Conservation (phyloP, 2,888 invertebrate genomes). For the Temnothorax rugatulus region DNA sequence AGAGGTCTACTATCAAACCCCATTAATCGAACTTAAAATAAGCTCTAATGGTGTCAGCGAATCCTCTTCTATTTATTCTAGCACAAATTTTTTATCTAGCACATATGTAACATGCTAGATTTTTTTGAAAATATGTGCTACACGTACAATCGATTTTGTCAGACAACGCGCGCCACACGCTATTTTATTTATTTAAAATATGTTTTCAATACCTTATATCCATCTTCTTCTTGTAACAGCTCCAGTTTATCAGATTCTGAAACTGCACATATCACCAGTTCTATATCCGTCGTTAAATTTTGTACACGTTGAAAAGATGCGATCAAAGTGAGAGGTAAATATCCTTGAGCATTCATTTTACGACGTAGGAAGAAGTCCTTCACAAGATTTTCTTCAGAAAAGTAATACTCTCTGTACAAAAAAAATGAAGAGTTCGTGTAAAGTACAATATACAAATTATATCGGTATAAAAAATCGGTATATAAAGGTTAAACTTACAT, state of each 20-base stretch:
- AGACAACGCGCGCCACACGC: background rate
- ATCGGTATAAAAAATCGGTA: conserved; percentile 14
- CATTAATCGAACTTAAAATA: conserved; percentile 78
- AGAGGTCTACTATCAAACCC: conserved; percentile 83
- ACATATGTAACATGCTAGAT: conserved; percentile 54
- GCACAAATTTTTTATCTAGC: conserved; percentile 75
- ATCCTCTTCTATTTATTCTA: conserved; percentile 80
- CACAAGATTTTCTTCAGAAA: conserved; percentile 97
- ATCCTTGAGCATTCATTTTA: conserved; percentile 98
- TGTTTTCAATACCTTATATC: conserved; percentile 89
- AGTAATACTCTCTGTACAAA: conserved; percentile 97
- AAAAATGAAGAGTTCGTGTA: conserved; percentile 5
- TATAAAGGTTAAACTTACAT: conserved; percentile 89
- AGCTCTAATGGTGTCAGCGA: conserved; percentile 83
- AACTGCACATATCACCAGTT: conserved; percentile 94
- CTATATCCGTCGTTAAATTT: conserved; percentile 94
- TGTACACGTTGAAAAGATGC: conserved; percentile 98
- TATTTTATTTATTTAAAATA: conserved; percentile 13
- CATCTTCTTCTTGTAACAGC: conserved; percentile 87
- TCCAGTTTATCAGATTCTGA: conserved; percentile 95
- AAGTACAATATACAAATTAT: background rate
- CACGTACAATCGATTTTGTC: background rate
- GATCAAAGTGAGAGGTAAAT: conserved; percentile 96
- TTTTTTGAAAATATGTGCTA: conserved; percentile 66
- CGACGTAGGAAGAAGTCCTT: conserved; percentile 98